These are phyloP conservation scores for Minunthozetes semirufus DNA, from an alignment of 2,888 invertebrate genomes.

Conservation along the genomic window DNA sequence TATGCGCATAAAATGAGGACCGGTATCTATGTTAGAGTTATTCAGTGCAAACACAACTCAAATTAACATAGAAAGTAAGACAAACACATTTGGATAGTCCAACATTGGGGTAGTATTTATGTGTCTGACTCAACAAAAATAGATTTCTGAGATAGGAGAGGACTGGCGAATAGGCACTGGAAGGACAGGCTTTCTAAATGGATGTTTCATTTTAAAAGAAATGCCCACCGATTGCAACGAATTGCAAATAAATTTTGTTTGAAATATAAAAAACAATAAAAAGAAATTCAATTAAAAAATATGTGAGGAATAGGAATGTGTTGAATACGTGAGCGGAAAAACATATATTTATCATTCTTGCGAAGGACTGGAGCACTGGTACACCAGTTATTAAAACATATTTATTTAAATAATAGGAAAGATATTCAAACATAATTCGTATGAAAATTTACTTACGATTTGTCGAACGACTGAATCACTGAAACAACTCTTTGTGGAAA, in stretches of 20 bases:
- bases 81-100: neutral
- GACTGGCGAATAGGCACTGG: neutral
- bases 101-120: neutral
- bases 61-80: conserved; percentile 13
- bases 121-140: neutral
- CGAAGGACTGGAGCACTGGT: too few species aligned
- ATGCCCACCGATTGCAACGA: neutral
- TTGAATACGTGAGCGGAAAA: too few species aligned
- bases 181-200: neutral
- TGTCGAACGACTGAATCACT: neutral
- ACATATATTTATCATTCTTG: too few species aligned
- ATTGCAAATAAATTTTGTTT: neutral
- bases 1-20: too few species aligned
- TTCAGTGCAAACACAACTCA: neutral
- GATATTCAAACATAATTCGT: neutral
- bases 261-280: neutral
- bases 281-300: too few species aligned
- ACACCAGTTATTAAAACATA: neutral
- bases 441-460: neutral
- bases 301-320: too few species aligned
- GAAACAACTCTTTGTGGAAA: neutral
- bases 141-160: neutral
- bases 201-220: neutral
- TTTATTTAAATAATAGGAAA: neutral
- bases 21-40: neutral